phyloP scores from a whole-genome alignment of 1,140 invertebrate genomes.

The Archivesica marissinica region DNA sequence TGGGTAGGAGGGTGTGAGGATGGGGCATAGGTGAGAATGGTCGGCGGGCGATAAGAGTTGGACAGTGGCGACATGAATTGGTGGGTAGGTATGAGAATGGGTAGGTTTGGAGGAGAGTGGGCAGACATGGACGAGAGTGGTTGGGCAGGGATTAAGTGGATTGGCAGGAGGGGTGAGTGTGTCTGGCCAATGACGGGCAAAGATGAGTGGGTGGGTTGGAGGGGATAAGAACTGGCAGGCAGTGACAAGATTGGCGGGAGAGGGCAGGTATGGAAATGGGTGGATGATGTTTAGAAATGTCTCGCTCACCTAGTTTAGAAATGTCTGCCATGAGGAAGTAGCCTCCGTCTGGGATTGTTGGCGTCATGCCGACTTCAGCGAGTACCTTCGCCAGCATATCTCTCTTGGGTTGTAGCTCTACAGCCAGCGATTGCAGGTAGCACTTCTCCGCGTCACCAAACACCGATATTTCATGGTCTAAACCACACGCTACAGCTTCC shows the following conservation, averaged over 20 bases:
- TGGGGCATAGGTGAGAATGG: no score
- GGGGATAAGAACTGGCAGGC: background rate
- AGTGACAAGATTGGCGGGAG: background rate
- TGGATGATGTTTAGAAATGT: background rate
- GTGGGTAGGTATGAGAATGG: no score
- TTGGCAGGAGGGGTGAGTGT: no score
- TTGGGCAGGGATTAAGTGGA: no score
- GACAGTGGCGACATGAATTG: no score
- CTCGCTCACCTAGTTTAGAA: constrained; percentile 83
- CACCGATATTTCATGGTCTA: constrained; percentile 93
- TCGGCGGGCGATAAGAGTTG: no score
- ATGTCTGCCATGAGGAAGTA: constrained; percentile 99
- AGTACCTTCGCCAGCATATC: constrained; percentile 92
- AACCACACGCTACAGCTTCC: constrained; percentile 95
- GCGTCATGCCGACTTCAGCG: constrained; percentile 92
- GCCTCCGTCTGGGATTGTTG: constrained; percentile 97
- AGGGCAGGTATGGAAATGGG: background rate
- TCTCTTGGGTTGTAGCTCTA: constrained; percentile 93
- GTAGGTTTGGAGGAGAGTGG: no score
- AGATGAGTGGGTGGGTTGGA: no score
- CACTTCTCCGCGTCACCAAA: constrained; percentile 90
- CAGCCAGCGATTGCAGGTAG: constrained; percentile 92
- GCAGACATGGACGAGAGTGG: no score
- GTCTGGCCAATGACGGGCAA: no score
- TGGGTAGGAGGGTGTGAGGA: no score